These are phyloP conservation scores for Acropora tenuis DNA, from an alignment of 64 coral and sea anemone genomes.

Conservation along the genomic window DNA sequence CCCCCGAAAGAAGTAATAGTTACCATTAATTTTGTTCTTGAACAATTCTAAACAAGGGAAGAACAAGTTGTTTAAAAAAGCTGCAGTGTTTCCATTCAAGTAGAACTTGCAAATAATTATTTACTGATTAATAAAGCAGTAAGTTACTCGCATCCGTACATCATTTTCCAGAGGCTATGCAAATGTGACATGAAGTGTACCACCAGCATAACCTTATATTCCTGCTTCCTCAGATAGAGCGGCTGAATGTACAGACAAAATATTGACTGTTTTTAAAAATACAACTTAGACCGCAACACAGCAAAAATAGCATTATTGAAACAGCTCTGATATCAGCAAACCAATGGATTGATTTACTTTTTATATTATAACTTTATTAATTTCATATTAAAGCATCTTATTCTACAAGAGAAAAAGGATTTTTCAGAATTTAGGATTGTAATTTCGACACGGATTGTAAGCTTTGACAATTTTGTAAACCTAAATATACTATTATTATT, in stretches of 20 bases:
- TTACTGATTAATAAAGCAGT: conserved; percentile 21
- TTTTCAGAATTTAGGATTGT: neutral
- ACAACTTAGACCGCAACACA: conserved; percentile 39
- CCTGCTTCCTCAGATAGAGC: conserved; percentile 26
- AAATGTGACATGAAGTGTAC: conserved; percentile 22
- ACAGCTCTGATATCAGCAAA: conserved; percentile 24
- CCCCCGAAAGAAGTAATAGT: conserved; percentile 7
- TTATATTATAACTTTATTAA: conserved; percentile 13
- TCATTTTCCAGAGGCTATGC: neutral
- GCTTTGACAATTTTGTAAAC: too few relatives aligned
- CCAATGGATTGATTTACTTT: neutral
- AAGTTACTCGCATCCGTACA: conserved; percentile 14
- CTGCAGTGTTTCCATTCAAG: conserved; percentile 1
- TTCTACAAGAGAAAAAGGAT: conserved; percentile 14
- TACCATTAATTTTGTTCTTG: conserved; percentile 4
- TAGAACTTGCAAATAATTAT: conserved; percentile 22
- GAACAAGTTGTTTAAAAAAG: conserved; percentile 16
- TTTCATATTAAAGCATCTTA: conserved; percentile 15
- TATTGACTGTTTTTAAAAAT: conserved; percentile 43
- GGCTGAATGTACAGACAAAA: conserved; percentile 24
- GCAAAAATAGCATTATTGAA: conserved; percentile 35
- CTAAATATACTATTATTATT: too few relatives aligned
- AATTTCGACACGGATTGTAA: too few relatives aligned
- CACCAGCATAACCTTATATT: conserved; percentile 35
- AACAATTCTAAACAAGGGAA: conserved; percentile 17